Percentiles rank a stretch among this genome's conserved stretches.
phyloP scores from a whole-genome alignment of 2,888 invertebrate species.

The Drosophila flavopinicola region DNA sequence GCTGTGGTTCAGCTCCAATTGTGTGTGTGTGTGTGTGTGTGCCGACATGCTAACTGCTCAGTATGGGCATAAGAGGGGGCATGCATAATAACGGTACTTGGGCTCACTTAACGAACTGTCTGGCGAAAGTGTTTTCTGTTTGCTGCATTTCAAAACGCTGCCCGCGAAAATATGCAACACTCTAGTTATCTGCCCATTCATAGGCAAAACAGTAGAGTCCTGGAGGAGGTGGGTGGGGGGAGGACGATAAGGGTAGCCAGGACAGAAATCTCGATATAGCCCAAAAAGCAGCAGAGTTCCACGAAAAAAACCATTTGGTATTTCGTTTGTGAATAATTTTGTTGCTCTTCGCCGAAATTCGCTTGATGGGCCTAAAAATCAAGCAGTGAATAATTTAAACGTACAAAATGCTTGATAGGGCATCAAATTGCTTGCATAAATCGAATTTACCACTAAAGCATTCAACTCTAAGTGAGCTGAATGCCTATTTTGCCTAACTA shows the following conservation, averaged over 20 bases:
- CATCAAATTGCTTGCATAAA: not conserved
- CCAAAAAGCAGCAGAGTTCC: too few species aligned
- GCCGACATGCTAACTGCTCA: constrained; percentile 39
- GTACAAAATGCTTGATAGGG: not conserved
- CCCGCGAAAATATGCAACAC: constrained; percentile 51
- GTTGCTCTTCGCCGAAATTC: not conserved
- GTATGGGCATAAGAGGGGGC: not conserved
- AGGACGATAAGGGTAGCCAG: too few species aligned
- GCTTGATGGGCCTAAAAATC: not conserved
- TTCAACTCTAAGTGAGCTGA: not conserved
- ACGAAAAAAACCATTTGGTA: too few species aligned
- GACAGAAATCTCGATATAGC: too few species aligned
- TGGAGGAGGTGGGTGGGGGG: too few species aligned
- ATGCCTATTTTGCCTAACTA: not conserved
- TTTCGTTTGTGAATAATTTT: not conserved
- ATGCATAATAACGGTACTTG: constrained; percentile 28
- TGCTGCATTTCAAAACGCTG: constrained; percentile 13
- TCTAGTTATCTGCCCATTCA: not conserved
- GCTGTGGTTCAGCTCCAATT: constrained; percentile 1
- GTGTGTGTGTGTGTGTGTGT: constrained; percentile 11
- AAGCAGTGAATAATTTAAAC: not conserved
- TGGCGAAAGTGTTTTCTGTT: constrained; percentile 18
- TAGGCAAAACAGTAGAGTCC: too few species aligned
- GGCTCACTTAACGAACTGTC: constrained; percentile 33
- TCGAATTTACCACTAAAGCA: not conserved